Conservation (phyloP, 2,797 vertebrate species). For the Triplophysa bombifrons region DNA sequence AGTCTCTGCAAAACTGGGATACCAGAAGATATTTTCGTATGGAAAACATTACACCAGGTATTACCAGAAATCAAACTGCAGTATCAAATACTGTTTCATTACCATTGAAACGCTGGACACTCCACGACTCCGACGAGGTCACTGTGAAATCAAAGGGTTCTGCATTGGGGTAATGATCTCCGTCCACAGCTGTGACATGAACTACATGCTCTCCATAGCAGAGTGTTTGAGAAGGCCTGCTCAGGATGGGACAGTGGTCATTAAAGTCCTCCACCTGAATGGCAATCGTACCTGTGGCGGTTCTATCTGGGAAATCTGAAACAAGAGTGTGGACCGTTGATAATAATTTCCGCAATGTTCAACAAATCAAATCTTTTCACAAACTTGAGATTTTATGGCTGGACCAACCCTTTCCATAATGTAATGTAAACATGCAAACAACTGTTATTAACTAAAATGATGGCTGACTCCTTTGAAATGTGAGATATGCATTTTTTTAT, state of each 20-base stretch:
- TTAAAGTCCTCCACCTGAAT: constrained; percentile 86
- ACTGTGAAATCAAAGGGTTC: constrained; percentile 83
- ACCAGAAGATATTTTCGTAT: too few relatives aligned
- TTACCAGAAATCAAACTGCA: too few relatives aligned
- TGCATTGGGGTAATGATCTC: constrained; percentile 79
- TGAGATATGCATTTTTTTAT: too few relatives aligned
- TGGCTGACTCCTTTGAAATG: too few relatives aligned
- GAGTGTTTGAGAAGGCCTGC: constrained; percentile 66
- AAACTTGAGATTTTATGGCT: too few relatives aligned
- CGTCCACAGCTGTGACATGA: constrained; percentile 81
- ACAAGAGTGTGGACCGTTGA: not conserved
- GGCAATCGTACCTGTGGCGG: constrained; percentile 86
- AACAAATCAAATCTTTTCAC: too few relatives aligned
- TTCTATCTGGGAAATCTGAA: constrained; percentile 79
- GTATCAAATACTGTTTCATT: constrained; percentile 34
- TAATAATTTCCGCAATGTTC: too few relatives aligned
- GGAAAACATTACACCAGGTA: too few relatives aligned
- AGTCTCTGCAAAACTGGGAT: too few relatives aligned
- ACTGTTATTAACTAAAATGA: too few relatives aligned
- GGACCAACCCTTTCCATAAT: too few relatives aligned
- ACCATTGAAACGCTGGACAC: constrained; percentile 79
- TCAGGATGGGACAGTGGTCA: constrained; percentile 87
- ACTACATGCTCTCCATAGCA: constrained; percentile 73
- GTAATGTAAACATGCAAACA: too few relatives aligned
- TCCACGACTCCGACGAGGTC: constrained; percentile 76